Percentiles rank a stretch among this genome's conserved stretches.
Evolutionary conservation across 2,797 vertebrate genomes (phyloP).

Genomic region (Myripristis jacobus): DNA sequence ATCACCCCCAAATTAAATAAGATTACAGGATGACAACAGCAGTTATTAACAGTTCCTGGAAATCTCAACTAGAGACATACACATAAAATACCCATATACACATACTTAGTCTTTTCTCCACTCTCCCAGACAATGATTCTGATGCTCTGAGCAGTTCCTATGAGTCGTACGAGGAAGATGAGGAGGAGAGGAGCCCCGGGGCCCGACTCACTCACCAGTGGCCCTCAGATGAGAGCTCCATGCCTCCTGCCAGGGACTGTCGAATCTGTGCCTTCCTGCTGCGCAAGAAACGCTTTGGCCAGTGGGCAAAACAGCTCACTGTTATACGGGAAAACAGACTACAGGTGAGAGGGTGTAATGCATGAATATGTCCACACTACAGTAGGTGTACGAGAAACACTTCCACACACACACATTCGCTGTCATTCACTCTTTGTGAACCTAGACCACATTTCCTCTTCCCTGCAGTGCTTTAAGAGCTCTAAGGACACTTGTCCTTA

Average conservation of each 20-base stretch:
- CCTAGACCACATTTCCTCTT: not conserved
- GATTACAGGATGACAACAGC: not conserved
- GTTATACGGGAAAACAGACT: constrained; percentile 93
- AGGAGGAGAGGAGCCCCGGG: constrained; percentile 85
- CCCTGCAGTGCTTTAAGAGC: constrained; percentile 94
- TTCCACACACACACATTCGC: not conserved
- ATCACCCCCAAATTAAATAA: not conserved
- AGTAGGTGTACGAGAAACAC: no score
- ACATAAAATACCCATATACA: not conserved
- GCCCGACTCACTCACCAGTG: constrained; percentile 89
- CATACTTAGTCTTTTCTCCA: not conserved
- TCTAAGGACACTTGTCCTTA: constrained; percentile 93
- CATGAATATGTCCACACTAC: not conserved
- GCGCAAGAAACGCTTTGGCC: constrained; percentile 97
- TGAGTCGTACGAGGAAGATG: constrained; percentile 97
- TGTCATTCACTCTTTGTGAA: not conserved
- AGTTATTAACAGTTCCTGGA: constrained; percentile 15
- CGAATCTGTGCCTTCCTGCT: constrained; percentile 95
- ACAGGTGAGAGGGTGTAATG: constrained; percentile 82
- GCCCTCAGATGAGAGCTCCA: constrained; percentile 94
- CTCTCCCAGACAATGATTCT: constrained; percentile 92
- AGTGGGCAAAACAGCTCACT: constrained; percentile 97
- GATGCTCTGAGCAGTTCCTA: constrained; percentile 98
- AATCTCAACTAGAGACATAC: constrained; percentile 13
- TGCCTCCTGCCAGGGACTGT: constrained; percentile 93